Evolutionary conservation across 2,113 vertebrate genomes (phyloP).

Genomic region (Notarius quadriscutis): DNA sequence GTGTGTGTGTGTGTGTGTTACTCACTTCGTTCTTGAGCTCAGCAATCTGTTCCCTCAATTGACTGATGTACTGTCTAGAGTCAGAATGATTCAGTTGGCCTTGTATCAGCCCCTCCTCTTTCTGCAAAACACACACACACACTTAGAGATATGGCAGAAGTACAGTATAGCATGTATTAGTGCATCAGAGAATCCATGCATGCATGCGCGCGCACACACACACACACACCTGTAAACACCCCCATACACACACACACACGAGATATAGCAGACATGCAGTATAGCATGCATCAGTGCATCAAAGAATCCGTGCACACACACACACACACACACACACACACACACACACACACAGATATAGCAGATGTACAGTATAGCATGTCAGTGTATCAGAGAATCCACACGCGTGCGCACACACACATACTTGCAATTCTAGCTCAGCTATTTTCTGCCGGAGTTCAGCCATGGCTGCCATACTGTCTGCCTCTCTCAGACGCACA

Average conservation of each 20-base stretch:
- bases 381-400: neutral
- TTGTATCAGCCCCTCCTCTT: conserved; percentile 89
- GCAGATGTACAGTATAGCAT: neutral
- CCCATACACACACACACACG: neutral
- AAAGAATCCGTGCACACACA: neutral
- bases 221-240: too few species aligned
- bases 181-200: neutral
- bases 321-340: conserved; percentile 6
- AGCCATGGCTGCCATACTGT: conserved; percentile 89
- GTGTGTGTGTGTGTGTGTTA: conserved; percentile 2
- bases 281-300: neutral
- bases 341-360: neutral
- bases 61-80: conserved; percentile 88
- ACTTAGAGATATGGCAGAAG: neutral
- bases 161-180: neutral
- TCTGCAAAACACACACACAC: conserved; percentile 65
- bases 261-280: neutral
- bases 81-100: conserved; percentile 92
- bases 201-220: neutral
- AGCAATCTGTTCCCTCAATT: conserved; percentile 88
- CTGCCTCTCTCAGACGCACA: conserved; percentile 86
- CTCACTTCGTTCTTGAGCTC: conserved; percentile 89
- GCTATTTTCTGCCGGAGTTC: conserved; percentile 89
- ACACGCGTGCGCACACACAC: neutral
- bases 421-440: conserved; percentile 94